phyloP scores from a whole-genome alignment of 2,113 vertebrate genomes.

The rat (Rattus norvegicus) region DNA sequence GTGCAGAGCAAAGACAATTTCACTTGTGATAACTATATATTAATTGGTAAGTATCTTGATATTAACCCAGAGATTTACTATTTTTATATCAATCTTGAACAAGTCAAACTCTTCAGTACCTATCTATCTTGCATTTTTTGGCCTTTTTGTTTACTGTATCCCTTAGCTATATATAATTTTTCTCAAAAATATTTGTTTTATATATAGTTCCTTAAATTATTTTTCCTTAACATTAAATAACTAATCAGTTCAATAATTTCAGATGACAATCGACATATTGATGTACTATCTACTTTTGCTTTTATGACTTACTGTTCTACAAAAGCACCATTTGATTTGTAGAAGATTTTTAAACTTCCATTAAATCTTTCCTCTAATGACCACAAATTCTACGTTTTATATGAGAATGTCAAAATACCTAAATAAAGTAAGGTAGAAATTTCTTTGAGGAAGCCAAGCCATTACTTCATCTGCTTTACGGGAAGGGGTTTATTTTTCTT shows the following conservation, averaged over 20 bases:
- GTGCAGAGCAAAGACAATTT: neutral
- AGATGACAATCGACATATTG: slow-evolving; percentile 38
- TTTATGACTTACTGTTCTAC: neutral
- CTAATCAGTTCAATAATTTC: neutral
- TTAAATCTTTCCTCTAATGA: slow-evolving; percentile 51
- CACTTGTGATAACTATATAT: neutral
- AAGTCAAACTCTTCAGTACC: neutral
- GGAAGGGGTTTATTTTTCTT: neutral
- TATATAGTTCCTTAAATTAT: neutral
- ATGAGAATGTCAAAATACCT: neutral
- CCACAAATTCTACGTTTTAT: slow-evolving; percentile 11
- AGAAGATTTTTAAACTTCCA: slow-evolving; percentile 44
- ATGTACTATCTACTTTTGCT: neutral
- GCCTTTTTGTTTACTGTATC: neutral
- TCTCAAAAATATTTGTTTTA: neutral
- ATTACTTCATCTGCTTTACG: slow-evolving; percentile 51
- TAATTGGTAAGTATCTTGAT: neutral
- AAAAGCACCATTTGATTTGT: slow-evolving; percentile 60
- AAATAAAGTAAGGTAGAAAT: slow-evolving; percentile 50
- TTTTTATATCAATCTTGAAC: neutral
- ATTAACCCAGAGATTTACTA: neutral
- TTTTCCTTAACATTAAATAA: neutral
- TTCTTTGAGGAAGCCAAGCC: neutral
- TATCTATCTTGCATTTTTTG: neutral
- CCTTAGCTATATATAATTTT: neutral